Base-by-base conservation (phyloP, 1,140 invertebrate genomes). In the Philaenus spumarius region DNA sequence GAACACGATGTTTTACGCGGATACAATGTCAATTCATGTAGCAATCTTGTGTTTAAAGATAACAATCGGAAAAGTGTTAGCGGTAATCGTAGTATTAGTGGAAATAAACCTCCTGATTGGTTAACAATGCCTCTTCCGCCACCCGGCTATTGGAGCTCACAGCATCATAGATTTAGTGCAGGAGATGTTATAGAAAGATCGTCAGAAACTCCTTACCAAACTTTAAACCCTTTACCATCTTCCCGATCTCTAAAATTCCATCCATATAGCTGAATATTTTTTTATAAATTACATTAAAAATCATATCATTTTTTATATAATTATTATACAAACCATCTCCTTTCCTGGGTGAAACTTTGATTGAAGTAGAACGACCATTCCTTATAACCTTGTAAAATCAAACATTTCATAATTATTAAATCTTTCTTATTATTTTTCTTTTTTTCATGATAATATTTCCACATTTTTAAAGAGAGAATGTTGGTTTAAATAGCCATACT, bases 201-300 rank as follows among this genome's bases (percentile, higher is more conserved):
- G 3, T n/a, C 43, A 42, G 23, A 34, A 24, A 14, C 42, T 3
- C 24, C 37, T 17, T 50, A 39, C 37, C 52, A 55, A 17, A 47
- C n/a, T 15, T 11, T 23, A 3, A 46, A 46, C 54, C 51, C 61
- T 6, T 19, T 59, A 22, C 52, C 61, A 43, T 62, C 61, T n/a
- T 59, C 61, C n/a, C 50, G 54, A 19, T 62, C 61, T 35, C 40
- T 62, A 17, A 59, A 62, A 51, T 62, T 62, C 43, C 61, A 62
- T 51, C 61, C 61, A 15, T 55, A 55, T 42, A 57, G 53, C 54
- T 61, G 56, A 58, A 58, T 51, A 40, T 26, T 24, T 20, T n/a
- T 39, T 53, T 4, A n/a, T 4, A 30, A 30, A 14, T 2, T 51
- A 30, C 26, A 30, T 30, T n/a, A n/a, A n/a, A n/a, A n/a, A n/a